These are phyloP conservation scores for Taeniopygia guttata DNA, from an alignment of 2,797 vertebrate species.

Conservation along the genomic window DNA sequence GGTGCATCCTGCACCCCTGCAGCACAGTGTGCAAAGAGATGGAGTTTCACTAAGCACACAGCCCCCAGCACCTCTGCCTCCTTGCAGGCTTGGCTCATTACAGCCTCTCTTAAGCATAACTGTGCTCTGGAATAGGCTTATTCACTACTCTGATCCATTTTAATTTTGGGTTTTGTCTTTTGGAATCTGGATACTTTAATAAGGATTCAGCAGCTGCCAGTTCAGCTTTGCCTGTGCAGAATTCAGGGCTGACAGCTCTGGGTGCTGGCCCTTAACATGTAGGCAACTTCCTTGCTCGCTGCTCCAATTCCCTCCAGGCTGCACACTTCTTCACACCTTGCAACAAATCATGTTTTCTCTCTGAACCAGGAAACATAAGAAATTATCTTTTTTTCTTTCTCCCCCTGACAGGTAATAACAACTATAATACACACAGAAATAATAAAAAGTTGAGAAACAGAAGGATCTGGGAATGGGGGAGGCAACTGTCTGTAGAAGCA, in stretches of 20 bases:
- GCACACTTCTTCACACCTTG: not conserved
- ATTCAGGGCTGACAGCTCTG: not conserved
- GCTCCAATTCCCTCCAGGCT: not conserved
- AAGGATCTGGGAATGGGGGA: not conserved
- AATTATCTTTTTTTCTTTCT: not conserved
- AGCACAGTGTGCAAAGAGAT: accelerated
- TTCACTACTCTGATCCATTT: not conserved
- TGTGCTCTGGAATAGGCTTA: not conserved
- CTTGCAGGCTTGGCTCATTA: not conserved
- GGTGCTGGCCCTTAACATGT: not conserved
- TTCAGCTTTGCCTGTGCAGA: not conserved
- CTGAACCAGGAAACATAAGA: not conserved
- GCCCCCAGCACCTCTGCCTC: not conserved
- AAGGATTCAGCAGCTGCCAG: accelerated
- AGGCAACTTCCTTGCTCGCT: not conserved
- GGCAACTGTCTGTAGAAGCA: conserved; percentile 32
- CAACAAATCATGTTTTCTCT: not conserved
- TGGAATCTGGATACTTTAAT: not conserved
- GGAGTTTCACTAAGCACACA: not conserved
- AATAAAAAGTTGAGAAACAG: not conserved
- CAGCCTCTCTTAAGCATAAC: not conserved
- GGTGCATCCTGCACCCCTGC: not conserved
- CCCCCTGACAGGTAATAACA: not conserved
- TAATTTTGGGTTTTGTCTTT: not conserved
- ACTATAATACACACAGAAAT: not conserved